Evolutionary conservation across 2,797 vertebrate species (phyloP), one percentile per base, ranked within the genome.

Genomic region (Zenarchopterus dispar): DNA sequence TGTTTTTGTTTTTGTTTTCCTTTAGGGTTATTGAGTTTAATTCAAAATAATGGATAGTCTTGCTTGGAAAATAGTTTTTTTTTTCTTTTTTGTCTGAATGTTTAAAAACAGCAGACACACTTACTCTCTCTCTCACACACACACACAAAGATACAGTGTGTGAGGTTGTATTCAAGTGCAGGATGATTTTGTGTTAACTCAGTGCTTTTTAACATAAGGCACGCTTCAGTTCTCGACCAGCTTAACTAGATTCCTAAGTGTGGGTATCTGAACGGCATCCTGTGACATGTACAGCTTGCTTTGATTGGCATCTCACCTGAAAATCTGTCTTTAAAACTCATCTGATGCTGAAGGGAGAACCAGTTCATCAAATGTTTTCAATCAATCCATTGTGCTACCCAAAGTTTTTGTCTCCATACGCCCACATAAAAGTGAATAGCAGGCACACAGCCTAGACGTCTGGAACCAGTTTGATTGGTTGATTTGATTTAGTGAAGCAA

Each of bases 381-480:
- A 53, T 58, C 62, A 67, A 5, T 24, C n/a, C 2, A 6, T 31
- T 9, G 11, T 36, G 24, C 44, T 8, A 28, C 24, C 48, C 44
- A 36, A 23, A 8, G 56, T 16, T 16, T 46, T 19, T 18, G 62
- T 64, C 48, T 57, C 0, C 17, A 55, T 66, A 16, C 9, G 0
- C 61, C 71, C 67, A 63, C 62, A 24, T 4, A 8, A 62, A 59
- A 24, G 1, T 26, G 52, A 74, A 63, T 46, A 59, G 56, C 28
- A 56, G 43, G 62, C 36, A 73, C 3, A 0, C 55, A 47, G 54
- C 28, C 54, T 48, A 22, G 36, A 47, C 63, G 28, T 56, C 73
- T 49, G 62, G 33, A 78, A 80, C 75, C 75, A 54, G 74, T 87
- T n/a, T 13, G 75, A 70, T 84, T 49, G 45, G 78, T 58, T 47